These are phyloP conservation scores for Oryctolagus cuniculus DNA, from an alignment of 2,113 vertebrate genomes.

Conservation along the genomic window mOryCun1.1 NC_091442.1:15035001-15035500, in stretches of 20 bases:
- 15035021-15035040: no score
- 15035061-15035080: no score
- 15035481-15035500: background rate
- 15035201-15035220: background rate
- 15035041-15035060: no score
- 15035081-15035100: no score
- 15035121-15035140: no score
- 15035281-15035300: background rate
- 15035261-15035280: no score
- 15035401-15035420: background rate
- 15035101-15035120: no score
- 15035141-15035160: no score
- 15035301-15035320: background rate
- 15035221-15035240: background rate
- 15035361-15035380: background rate
- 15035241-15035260: background rate
- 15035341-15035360: background rate
- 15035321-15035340: background rate
- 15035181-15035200: background rate
- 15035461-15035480: background rate
- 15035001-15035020: no score
- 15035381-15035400: background rate
- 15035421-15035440: background rate
- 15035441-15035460: background rate
- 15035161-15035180: constrained; percentile 18